phyloP scores from a whole-genome alignment of 2,797 vertebrate genomes.

The Australoheros facetus region DNA sequence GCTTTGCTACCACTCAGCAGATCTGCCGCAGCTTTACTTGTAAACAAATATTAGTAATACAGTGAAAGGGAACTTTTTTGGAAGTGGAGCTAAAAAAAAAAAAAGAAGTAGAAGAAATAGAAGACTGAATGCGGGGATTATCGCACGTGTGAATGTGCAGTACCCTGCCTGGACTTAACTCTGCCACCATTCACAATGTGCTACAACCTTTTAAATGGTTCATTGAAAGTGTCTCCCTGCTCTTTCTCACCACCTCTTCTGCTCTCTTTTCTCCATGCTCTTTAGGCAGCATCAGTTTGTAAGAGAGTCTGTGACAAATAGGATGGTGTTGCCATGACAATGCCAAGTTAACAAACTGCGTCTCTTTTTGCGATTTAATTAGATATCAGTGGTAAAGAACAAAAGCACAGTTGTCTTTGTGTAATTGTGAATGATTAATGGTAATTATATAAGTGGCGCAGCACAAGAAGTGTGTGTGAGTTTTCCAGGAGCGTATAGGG shows the following conservation, averaged over 20 bases:
- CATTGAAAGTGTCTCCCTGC: conserved; percentile 13
- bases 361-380: conserved; percentile 43
- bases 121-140: conserved; percentile 7
- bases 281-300: conserved; percentile 5
- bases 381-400: conserved; percentile 30
- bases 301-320: conserved; percentile 11
- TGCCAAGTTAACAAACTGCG: conserved; percentile 37
- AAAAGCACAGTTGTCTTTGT: conserved; percentile 13
- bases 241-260: conserved; percentile 11
- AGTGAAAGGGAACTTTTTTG: neutral
- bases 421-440: conserved; percentile 58
- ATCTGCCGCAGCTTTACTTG: conserved; percentile 3
- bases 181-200: conserved; percentile 14
- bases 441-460: conserved; percentile 39
- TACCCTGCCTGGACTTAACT: neutral
- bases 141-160: neutral
- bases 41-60: conserved; percentile 24
- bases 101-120: neutral
- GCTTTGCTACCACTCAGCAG: conserved; percentile 26
- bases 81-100: neutral
- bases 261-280: neutral
- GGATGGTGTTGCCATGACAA: conserved; percentile 48
- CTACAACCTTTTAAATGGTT: conserved; percentile 37
- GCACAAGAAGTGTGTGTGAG: conserved; percentile 22
- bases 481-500: conserved; percentile 1